Conservation (phyloP, 2,113 vertebrate species). For the Psettodes erumei region DNA sequence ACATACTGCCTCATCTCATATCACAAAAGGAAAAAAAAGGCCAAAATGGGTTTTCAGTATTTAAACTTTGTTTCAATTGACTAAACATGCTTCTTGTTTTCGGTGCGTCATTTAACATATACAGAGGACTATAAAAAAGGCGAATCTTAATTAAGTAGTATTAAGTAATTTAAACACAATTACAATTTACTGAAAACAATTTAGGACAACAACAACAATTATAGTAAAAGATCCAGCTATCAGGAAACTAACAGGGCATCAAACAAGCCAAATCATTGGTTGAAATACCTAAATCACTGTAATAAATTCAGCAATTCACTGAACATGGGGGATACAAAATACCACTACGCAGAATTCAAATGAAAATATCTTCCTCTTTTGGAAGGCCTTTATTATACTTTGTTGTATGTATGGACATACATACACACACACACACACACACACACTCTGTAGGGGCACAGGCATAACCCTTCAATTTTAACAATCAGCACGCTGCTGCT, state of each 20-base stretch:
- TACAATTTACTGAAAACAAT: neutral
- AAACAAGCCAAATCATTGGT: neutral
- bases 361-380: neutral
- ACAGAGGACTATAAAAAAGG: neutral
- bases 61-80: neutral
- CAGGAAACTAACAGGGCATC: neutral
- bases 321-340: neutral
- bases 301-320: neutral
- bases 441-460: constrained; percentile 14
- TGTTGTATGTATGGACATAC: neutral
- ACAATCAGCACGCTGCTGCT: constrained; percentile 1
- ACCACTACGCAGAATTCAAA: neutral
- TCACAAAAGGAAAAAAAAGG: neutral
- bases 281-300: neutral
- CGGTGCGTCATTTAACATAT: neutral
- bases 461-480: constrained; percentile 32
- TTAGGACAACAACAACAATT: neutral
- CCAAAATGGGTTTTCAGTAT: neutral
- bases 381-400: neutral
- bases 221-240: neutral
- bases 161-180: neutral
- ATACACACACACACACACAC: neutral
- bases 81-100: neutral
- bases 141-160: too few relatives aligned
- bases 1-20: neutral